Conservation (phyloP, 2,888 invertebrate species). For the Campoplex capitator region DNA sequence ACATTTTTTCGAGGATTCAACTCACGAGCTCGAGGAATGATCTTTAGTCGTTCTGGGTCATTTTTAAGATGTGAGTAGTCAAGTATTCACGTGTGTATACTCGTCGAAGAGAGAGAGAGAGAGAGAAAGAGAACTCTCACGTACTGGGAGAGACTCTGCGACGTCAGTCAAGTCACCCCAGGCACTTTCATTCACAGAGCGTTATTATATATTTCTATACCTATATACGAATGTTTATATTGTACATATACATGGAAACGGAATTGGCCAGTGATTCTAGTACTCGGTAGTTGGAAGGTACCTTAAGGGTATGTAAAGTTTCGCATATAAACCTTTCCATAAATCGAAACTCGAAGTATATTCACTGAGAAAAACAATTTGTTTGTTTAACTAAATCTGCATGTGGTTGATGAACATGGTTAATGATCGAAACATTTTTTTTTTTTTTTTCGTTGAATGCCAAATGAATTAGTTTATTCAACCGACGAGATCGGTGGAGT, state of each 20-base stretch:
- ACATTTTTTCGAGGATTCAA: constrained; percentile 6
- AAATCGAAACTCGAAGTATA: background rate
- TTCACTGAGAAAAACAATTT: too few relatives aligned
- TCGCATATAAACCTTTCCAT: background rate
- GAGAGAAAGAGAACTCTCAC: constrained; percentile 29
- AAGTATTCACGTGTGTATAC: constrained; percentile 57
- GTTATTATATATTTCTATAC: constrained; percentile 25
- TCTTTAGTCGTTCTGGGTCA: background rate
- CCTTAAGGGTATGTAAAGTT: background rate
- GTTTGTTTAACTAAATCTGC: too few relatives aligned
- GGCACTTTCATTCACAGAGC: constrained; percentile 64
- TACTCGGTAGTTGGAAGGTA: background rate
- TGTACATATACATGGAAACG: background rate
- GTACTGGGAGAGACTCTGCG: constrained; percentile 45
- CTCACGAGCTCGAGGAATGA: background rate
- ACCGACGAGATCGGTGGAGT: too few relatives aligned
- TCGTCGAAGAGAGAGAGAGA: background rate
- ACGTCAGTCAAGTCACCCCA: constrained; percentile 51
- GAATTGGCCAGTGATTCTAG: background rate
- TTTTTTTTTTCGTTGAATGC: too few relatives aligned
- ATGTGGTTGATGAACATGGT: too few relatives aligned
- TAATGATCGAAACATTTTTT: too few relatives aligned
- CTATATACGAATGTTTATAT: constrained; percentile 3
- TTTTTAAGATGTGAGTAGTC: constrained; percentile 18
- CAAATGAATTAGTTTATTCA: too few relatives aligned